phyloP scores from a whole-genome alignment of 1,140 invertebrate species.

The Ceratina australensis region DNA sequence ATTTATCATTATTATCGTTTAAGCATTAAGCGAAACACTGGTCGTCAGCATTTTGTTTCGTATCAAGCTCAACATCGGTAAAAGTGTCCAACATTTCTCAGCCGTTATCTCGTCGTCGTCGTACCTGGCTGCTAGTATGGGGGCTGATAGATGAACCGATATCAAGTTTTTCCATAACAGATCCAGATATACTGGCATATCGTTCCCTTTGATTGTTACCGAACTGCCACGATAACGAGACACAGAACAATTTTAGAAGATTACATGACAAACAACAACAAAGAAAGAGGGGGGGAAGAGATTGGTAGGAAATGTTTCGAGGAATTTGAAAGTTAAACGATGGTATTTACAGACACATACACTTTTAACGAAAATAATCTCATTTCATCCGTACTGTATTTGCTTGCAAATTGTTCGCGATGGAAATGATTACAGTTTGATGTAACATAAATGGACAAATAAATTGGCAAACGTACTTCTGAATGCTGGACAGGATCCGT shows the following conservation, averaged over 20 bases:
- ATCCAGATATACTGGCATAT: slow-evolving; percentile 89
- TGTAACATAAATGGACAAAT: no score
- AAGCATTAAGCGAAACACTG: slow-evolving; percentile 25
- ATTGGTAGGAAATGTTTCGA: background rate
- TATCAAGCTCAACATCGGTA: slow-evolving; percentile 6
- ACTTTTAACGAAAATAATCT: background rate
- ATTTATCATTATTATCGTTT: slow-evolving; percentile 18
- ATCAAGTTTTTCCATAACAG: slow-evolving; percentile 88
- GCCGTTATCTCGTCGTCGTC: slow-evolving; percentile 62
- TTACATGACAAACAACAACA: slow-evolving; percentile 22
- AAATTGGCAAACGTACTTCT: slow-evolving; percentile 63
- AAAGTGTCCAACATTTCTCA: slow-evolving; percentile 39
- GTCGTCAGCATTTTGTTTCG: slow-evolving; percentile 8
- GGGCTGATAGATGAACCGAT: slow-evolving; percentile 88
- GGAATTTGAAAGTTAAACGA: slow-evolving; percentile 14
- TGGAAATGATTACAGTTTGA: background rate
- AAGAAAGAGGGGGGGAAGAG: background rate
- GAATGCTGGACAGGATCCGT: slow-evolving; percentile 79
- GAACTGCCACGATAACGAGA: slow-evolving; percentile 77
- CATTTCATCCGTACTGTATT: slow-evolving; percentile 16
- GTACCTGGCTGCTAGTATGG: slow-evolving; percentile 86
- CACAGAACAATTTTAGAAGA: slow-evolving; percentile 47
- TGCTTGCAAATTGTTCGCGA: slow-evolving; percentile 13
- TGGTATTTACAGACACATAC: background rate
- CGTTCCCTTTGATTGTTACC: slow-evolving; percentile 89